phyloP scores from a whole-genome alignment of 2,797 vertebrate genomes.

The Eupleurogrammus muticus region DNA sequence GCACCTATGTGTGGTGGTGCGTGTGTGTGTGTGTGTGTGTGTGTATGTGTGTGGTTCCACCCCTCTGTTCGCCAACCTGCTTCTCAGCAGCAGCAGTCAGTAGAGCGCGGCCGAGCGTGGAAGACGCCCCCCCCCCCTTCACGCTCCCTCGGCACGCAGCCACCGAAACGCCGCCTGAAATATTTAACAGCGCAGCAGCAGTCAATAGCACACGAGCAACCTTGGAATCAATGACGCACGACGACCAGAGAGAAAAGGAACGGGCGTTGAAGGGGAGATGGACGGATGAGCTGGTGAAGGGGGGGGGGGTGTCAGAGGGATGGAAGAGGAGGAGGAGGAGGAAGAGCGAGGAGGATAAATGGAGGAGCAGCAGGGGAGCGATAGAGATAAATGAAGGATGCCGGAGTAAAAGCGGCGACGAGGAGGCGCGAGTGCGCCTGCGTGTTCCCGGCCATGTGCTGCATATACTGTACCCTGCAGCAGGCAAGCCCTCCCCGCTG shows the following conservation, averaged over 20 bases:
- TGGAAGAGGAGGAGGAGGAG: constrained; percentile 27
- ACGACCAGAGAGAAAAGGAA: constrained; percentile 40
- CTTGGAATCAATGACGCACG: constrained; percentile 81
- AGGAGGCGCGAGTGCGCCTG: constrained; percentile 55
- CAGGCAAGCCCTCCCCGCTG: constrained; percentile 54
- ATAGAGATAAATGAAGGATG: constrained; percentile 72
- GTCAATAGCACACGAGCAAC: constrained; percentile 82
- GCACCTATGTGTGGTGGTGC: constrained; percentile 40
- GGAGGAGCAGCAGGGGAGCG: constrained; percentile 57
- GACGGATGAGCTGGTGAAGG: constrained; percentile 31
- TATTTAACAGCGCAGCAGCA: constrained; percentile 83
- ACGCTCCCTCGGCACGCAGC: constrained; percentile 57
- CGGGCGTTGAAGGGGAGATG: background rate
- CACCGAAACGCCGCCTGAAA: constrained; percentile 78
- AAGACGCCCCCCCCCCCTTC: constrained; percentile 10
- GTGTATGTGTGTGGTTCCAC: constrained; percentile 29
- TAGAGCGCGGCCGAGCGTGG: constrained; percentile 46
- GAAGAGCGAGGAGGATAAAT: constrained; percentile 59
- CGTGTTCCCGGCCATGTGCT: constrained; percentile 70
- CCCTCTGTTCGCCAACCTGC: constrained; percentile 68
- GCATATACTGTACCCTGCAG: constrained; percentile 73
- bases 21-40: constrained; percentile 27
- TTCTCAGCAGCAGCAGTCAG: constrained; percentile 65
- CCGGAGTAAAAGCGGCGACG: constrained; percentile 68
- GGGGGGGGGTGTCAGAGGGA: constrained; percentile 30